phyloP scores from a whole-genome alignment of 2,888 invertebrate genomes.

The Halocaridina rubra region DNA sequence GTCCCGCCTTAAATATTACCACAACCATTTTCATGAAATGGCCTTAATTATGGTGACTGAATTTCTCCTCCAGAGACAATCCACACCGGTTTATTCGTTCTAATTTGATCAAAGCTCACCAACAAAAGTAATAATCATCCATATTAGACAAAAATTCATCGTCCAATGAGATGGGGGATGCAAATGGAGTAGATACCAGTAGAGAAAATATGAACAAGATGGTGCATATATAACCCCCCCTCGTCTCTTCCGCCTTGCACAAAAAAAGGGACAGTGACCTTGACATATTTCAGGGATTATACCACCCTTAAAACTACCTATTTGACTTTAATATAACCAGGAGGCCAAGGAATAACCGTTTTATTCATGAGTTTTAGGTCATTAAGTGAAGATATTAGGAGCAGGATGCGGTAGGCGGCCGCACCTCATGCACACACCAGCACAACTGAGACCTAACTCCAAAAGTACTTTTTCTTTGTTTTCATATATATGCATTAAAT shows the following conservation, averaged over 20 bases:
- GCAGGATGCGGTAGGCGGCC: conserved; percentile 5
- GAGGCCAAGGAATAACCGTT: not conserved
- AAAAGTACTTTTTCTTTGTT: not conserved
- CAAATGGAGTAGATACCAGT: too few species aligned
- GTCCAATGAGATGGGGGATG: not conserved
- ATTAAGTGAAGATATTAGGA: not conserved
- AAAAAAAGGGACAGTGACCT: conserved; percentile 27
- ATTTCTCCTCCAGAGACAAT: too few species aligned
- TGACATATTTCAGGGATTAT: not conserved
- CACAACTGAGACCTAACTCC: conserved; percentile 11
- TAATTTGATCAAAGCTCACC: too few species aligned
- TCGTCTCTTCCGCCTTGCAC: not conserved
- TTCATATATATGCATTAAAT: not conserved
- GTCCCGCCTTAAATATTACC: too few species aligned
- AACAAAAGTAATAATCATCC: too few species aligned
- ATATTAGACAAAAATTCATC: not conserved
- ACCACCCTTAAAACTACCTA: not conserved
- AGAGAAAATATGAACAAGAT: too few species aligned
- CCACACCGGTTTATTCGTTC: too few species aligned
- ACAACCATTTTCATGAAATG: too few species aligned
- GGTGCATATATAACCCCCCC: not conserved
- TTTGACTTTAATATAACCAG: not conserved
- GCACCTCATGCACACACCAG: conserved; percentile 24
- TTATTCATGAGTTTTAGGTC: too few species aligned
- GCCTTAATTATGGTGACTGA: too few species aligned